These are phyloP conservation scores for Tenthredo livida DNA, from an alignment of 2,888 invertebrate species.

Conservation along the genomic window DNA sequence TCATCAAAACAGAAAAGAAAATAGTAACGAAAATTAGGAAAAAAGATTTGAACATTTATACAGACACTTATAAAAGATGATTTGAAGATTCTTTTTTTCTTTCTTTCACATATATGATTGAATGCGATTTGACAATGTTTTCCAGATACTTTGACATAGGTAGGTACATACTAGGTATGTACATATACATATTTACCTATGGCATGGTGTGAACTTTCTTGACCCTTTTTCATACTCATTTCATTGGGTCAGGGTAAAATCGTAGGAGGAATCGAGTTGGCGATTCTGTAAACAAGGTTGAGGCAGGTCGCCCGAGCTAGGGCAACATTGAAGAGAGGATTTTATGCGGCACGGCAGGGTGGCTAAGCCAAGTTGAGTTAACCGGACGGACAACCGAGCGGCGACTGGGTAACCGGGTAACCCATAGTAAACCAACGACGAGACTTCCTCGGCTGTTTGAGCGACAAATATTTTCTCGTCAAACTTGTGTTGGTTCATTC, in stretches of 20 bases:
- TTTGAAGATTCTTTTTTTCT: not conserved
- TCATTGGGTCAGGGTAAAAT: not conserved
- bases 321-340: constrained; percentile 33
- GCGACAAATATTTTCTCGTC: constrained; percentile 78
- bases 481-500: constrained; percentile 71
- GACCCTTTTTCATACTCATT: not conserved
- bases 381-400: constrained; percentile 27
- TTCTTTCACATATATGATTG: not conserved
- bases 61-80: not conserved
- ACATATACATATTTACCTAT: too few species aligned
- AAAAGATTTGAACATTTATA: too few species aligned
- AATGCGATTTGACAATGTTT: not conserved
- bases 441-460: constrained; percentile 72
- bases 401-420: constrained; percentile 48
- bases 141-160: not conserved
- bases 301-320: constrained; percentile 9
- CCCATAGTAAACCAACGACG: constrained; percentile 39
- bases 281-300: constrained; percentile 44
- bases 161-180: too few species aligned
- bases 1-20: too few species aligned
- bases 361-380: constrained; percentile 26
- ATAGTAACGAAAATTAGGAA: too few species aligned
- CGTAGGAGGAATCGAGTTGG: not conserved
- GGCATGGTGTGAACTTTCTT: not conserved
- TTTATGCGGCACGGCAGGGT: constrained; percentile 30